phyloP scores from a whole-genome alignment of 2,888 invertebrate species.

The Lepidonotus clava region DNA sequence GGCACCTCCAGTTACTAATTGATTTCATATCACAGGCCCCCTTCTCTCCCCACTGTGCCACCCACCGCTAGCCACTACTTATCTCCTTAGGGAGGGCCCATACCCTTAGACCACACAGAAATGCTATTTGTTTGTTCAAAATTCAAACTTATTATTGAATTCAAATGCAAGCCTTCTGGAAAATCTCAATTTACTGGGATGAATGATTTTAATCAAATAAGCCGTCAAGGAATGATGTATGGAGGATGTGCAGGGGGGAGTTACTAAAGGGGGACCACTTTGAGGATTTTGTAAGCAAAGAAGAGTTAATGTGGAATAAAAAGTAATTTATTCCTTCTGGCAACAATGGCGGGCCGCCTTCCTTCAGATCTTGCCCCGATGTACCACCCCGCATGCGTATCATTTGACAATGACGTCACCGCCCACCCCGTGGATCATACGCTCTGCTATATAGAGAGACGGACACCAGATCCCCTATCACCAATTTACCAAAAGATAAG shows the following conservation, averaged over 20 bases:
- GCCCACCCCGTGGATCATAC: slow-evolving; percentile 39
- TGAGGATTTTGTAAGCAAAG: too few relatives aligned
- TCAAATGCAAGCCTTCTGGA: too few relatives aligned
- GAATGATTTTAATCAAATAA: too few relatives aligned
- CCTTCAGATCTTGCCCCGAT: background rate
- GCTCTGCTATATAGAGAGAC: background rate
- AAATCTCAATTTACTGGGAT: too few relatives aligned
- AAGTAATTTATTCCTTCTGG: background rate
- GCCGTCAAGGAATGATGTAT: too few relatives aligned
- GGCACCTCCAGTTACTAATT: slow-evolving; percentile 36
- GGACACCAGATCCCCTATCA: background rate
- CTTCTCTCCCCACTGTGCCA: background rate
- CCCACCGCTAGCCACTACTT: background rate
- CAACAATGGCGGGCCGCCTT: slow-evolving; percentile 3
- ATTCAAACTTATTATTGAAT: too few relatives aligned
- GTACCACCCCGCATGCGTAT: slow-evolving; percentile 19
- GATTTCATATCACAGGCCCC: background rate
- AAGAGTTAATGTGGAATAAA: slow-evolving; percentile 9
- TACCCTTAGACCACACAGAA: background rate
- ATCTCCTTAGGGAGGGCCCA: background rate
- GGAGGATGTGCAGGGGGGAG: too few relatives aligned
- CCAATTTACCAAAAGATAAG: too few relatives aligned
- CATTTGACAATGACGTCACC: slow-evolving; percentile 39
- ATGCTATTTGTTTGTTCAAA: too few relatives aligned
- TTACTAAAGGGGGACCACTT: too few relatives aligned